These are phyloP conservation scores for Epizoanthus illoricatus DNA, from an alignment of 92 coral and sea anemone species.

Conservation along the genomic window DNA sequence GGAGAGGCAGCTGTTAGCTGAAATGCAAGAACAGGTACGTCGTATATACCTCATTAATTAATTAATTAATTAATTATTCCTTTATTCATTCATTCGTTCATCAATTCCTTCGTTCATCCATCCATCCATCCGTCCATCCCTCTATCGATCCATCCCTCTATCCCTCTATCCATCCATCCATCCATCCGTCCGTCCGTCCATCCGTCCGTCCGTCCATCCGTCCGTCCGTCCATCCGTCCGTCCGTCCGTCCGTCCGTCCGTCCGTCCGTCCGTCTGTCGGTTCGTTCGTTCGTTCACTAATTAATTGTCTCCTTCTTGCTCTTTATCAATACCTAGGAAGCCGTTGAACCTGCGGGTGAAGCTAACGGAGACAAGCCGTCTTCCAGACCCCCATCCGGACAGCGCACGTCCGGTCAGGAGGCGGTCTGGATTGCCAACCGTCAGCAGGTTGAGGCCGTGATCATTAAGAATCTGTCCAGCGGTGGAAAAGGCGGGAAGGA, in stretches of 20 bases:
- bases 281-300: not conserved
- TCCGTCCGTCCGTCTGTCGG: not conserved
- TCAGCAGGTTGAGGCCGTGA: slow-evolving; percentile 80
- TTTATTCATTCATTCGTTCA: not conserved
- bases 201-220: not conserved
- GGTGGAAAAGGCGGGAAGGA: slow-evolving; percentile 34
- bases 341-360: slow-evolving; percentile 45
- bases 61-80: too few species aligned
- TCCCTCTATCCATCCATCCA: not conserved
- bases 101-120: not conserved
- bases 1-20: slow-evolving; percentile 49
- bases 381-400: slow-evolving; percentile 20
- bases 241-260: not conserved
- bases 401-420: slow-evolving; percentile 73
- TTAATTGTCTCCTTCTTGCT: not conserved
- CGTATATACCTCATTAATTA: too few species aligned
- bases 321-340: slow-evolving; percentile 1
- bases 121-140: not conserved
- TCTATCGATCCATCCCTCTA: not conserved
- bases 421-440: slow-evolving; percentile 90
- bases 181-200: not conserved
- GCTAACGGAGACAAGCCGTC: slow-evolving; percentile 47
- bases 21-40: slow-evolving; percentile 28
- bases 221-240: not conserved
- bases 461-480: slow-evolving; percentile 61